These are phyloP conservation scores for Sylvia atricapilla DNA, from an alignment of 2,113 vertebrate species.

Conservation along the genomic window DNA sequence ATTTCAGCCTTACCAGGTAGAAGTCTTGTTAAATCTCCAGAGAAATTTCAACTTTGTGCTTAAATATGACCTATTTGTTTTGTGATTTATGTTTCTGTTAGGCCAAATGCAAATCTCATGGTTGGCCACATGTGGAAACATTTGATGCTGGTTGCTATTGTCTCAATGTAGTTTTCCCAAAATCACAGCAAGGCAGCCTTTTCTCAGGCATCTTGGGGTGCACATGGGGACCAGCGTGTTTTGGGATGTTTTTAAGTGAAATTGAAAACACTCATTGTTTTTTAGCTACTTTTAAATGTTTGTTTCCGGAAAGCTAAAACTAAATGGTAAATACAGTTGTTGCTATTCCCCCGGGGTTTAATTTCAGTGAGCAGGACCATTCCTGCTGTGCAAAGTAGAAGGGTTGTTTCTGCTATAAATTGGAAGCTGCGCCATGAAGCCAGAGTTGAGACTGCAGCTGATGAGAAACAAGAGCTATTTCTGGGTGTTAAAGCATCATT, in stretches of 20 bases:
- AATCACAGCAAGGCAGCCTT: not conserved
- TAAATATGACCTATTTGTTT: not conserved
- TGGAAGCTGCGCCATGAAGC: not conserved
- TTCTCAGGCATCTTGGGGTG: not conserved
- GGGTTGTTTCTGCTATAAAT: not conserved
- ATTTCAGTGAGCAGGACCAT: not conserved
- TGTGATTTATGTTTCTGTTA: not conserved
- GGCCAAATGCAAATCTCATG: not conserved
- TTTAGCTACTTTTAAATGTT: not conserved
- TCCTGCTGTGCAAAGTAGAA: not conserved
- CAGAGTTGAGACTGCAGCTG: not conserved
- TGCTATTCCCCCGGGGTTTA: not conserved
- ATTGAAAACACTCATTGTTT: not conserved
- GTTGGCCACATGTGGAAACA: not conserved
- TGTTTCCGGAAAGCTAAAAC: not conserved
- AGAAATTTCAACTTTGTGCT: not conserved
- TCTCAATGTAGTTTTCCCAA: not conserved
- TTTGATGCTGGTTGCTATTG: not conserved
- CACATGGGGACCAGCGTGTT: not conserved
- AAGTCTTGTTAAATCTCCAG: not conserved
- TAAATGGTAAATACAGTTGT: not conserved
- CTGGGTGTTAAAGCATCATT: not conserved
- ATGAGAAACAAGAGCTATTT: not conserved
- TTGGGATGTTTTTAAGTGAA: not conserved
- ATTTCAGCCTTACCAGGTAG: not conserved